Evolutionary conservation across 2,888 invertebrate species (phyloP).

Genomic region (Drosophila seclusa): DNA sequence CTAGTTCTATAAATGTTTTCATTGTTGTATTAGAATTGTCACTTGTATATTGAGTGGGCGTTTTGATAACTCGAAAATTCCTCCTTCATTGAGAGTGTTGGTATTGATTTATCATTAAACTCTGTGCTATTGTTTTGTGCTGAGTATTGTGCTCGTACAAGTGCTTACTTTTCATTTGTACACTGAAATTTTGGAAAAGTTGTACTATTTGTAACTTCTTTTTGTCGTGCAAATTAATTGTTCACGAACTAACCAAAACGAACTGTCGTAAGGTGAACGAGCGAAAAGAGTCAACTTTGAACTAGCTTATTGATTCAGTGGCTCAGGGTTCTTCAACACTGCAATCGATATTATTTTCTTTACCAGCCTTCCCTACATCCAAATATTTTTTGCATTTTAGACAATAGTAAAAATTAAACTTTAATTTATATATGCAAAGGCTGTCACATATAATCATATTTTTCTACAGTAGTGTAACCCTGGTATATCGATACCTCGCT

Average conservation of each 20-base stretch:
- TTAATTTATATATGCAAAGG: background rate
- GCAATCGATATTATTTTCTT: background rate
- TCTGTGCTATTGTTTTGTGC: conserved; percentile 13
- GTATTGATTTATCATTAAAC: conserved; percentile 45
- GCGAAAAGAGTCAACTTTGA: conserved; percentile 6
- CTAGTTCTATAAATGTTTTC: conserved; percentile 25
- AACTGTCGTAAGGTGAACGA: conserved; percentile 19
- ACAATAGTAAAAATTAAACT: no score
- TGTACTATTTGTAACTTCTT: conserved; percentile 50
- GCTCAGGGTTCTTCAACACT: conserved; percentile 4
- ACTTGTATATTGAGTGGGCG: conserved; percentile 47
- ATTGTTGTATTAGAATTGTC: conserved; percentile 29
- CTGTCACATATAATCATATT: background rate
- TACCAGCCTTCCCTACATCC: background rate
- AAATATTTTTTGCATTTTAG: background rate
- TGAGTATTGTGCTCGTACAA: background rate
- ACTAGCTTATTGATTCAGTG: background rate
- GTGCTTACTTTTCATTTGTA: conserved; percentile 60
- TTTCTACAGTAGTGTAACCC: background rate
- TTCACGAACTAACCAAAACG: conserved; percentile 45
- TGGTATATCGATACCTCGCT: conserved; percentile 2
- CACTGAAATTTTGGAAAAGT: conserved; percentile 40
- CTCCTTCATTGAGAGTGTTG: conserved; percentile 10
- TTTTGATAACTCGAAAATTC: conserved; percentile 42
- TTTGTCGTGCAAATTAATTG: conserved; percentile 52